Conservation (phyloP, 2,888 invertebrate genomes). For the Onthophagus sagittarius region DNA sequence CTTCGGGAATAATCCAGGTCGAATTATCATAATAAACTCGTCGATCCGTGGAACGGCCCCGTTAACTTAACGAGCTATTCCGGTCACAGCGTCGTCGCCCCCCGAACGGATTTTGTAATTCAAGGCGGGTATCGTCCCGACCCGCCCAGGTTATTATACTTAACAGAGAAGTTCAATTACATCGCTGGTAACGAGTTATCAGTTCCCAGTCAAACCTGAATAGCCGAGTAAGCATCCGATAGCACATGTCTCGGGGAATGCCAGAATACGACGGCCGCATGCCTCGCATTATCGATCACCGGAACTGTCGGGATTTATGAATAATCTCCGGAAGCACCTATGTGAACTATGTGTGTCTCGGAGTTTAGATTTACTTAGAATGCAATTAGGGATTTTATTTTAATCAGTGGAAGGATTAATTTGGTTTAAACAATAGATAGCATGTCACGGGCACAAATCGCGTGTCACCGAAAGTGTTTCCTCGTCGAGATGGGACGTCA, state of each 20-base stretch:
- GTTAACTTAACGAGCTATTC: constrained; percentile 9
- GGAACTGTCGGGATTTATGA: neutral
- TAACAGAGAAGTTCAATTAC: constrained; percentile 21
- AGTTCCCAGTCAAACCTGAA: constrained; percentile 23
- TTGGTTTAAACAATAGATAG: neutral
- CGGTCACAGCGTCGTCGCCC: neutral
- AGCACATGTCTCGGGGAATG: neutral
- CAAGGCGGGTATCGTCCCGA: constrained; percentile 11
- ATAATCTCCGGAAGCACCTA: neutral
- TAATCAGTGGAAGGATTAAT: neutral
- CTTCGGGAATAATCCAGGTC: neutral
- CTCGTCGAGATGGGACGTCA: constrained; percentile 21
- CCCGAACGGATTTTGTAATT: constrained; percentile 16
- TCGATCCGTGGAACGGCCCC: constrained; percentile 5
- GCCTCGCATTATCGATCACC: neutral
- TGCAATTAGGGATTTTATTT: too few species aligned
- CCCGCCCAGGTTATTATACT: constrained; percentile 19
- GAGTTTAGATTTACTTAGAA: too few species aligned
- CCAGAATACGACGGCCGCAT: neutral
- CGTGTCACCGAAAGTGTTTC: constrained; percentile 31
- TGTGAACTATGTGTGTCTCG: neutral
- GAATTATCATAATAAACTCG: constrained; percentile 10
- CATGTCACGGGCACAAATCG: constrained; percentile 26
- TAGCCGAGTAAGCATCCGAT: constrained; percentile 20
- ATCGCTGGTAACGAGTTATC: constrained; percentile 23